Base-by-base conservation (phyloP, 1,140 invertebrate genomes). In the Zaprionus capensis region DNA sequence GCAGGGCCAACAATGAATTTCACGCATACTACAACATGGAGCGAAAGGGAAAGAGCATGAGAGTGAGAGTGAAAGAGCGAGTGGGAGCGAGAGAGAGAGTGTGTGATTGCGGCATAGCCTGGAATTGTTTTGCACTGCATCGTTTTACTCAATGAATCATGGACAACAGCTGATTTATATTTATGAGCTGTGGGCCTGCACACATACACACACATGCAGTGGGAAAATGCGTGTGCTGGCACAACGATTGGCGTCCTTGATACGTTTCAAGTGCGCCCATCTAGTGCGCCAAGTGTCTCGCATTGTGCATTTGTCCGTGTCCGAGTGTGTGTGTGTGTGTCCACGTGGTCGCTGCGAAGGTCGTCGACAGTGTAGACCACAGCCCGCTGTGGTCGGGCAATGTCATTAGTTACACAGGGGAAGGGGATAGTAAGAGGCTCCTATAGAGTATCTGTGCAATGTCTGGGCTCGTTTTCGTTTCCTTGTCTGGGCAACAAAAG, bases 101-200 rank as follows among this genome's bases (percentile, higher is more conserved):
- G 41, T 28, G 34, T 14, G 22, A 55, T 2, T 12, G 5, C 11
- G 17, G 44, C 44, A 49, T 17, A 20, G 24, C 14, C 26, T 65
- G 51, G 20, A 57, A 69, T 46, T 77, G 49, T 61, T 51, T 65
- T 49, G 63, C 64, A 67, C 46, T 77, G 58, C 69, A 81, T 78
- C 71, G 49, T 77, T 88, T 90, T 88, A 85, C 85, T 88, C 81
- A 88, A 88, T 88, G 84, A 88, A 88, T 90, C 85, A 88, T 88
- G 85, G 75, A 81, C 78, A 90, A 81, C 84, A 81, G 85, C 81
- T 81, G 84, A 88, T 88, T 90, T 88, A 90, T 88, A 88, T 80
- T 88, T 88, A 81, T 81, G 70, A 79, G 76, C 55, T 71, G 55
- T 53, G 67, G n/a, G 31, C 26, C 28, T 17, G 53, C 49, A 67